Base-by-base conservation (phyloP, 1,140 invertebrate genomes). In the Drosophila carrolli region DNA sequence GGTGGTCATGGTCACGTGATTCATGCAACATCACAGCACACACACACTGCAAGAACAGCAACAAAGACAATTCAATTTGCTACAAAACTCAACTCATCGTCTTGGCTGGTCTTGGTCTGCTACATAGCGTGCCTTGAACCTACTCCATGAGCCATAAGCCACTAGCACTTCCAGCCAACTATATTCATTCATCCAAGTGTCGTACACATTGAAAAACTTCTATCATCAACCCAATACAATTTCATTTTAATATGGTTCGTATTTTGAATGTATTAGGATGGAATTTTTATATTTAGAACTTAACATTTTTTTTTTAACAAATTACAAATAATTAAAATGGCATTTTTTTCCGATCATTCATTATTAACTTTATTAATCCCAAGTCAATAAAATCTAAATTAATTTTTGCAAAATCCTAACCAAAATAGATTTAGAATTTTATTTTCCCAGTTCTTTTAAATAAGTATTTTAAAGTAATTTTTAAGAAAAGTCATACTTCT, bases 1-100 rank as follows among this genome's bases (percentile, higher is more conserved):
- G 81, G 78, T 84, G 81, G 89, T 91, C 84, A 91, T 91, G 89
- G 89, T 91, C 89, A 91, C 89, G 89, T 91, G 89, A 91, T 91
- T 91, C 85, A 90, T 89, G 81, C 85, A 84, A 90, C 77, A 90
- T 71, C 71, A 81, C 43, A 43, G 57, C 57, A 59, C n/a, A 55
- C 37, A 48, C 3, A 70, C 48, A 48, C 60, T 29, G 50, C 53
- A 76, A 8, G 13, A 56, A 51, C 44, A 40, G 54, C 63, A 67
- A 61, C 71, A 91, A 84, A 86, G 82, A 91, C 88, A 88, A 91
- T 91, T 91, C 84, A 91, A 91, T 91, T 82, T 91, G 89, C 85
- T 85, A 85, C 90, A 91, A 89, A 76, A 78, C 70, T 78, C 68
- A 89, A 88, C 84, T 89, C 76, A 88, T 89, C 83, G 82, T 74